phyloP scores from a whole-genome alignment of 2,797 vertebrate genomes.

The Lutra lutra region DNA sequence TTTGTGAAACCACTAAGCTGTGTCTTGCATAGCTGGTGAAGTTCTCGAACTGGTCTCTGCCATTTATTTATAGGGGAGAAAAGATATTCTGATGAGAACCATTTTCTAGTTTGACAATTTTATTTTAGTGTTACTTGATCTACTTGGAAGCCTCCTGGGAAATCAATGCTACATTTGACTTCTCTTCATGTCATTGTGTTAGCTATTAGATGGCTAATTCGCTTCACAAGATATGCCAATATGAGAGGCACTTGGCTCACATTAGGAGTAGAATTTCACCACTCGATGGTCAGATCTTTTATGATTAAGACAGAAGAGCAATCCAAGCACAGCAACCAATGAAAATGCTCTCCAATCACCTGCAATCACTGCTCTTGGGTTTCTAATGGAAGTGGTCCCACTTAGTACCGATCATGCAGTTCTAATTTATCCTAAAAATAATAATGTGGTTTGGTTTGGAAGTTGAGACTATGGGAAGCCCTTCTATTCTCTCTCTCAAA shows the following conservation, averaged over 20 bases:
- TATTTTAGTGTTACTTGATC: constrained; percentile 86
- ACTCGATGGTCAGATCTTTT: constrained; percentile 78
- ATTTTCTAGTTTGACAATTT: constrained; percentile 86
- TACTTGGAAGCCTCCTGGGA: constrained; percentile 85
- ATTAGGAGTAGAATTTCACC: constrained; percentile 82
- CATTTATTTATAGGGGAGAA: constrained; percentile 82
- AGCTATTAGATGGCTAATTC: constrained; percentile 86
- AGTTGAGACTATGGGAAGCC: not conserved
- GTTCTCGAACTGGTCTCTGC: constrained; percentile 71
- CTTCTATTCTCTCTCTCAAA: not conserved
- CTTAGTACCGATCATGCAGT: constrained; percentile 32
- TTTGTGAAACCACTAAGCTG: not conserved
- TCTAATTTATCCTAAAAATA: constrained; percentile 78
- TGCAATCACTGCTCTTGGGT: constrained; percentile 69
- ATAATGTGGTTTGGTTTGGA: constrained; percentile 60
- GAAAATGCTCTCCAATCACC: constrained; percentile 67
- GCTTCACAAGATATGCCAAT: constrained; percentile 79
- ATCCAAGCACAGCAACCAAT: constrained; percentile 76
- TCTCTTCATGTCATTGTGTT: constrained; percentile 79
- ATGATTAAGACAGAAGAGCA: constrained; percentile 74
- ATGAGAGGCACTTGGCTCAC: constrained; percentile 72
- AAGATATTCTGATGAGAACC: constrained; percentile 82
- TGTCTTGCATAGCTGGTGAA: constrained; percentile 46
- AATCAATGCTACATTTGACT: constrained; percentile 85
- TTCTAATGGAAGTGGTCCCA: constrained; percentile 77